Percentiles rank a stretch among this genome's conserved stretches.
Evolutionary conservation across 2,888 invertebrate species (phyloP).

Genomic region (Tinea pellionella): DNA sequence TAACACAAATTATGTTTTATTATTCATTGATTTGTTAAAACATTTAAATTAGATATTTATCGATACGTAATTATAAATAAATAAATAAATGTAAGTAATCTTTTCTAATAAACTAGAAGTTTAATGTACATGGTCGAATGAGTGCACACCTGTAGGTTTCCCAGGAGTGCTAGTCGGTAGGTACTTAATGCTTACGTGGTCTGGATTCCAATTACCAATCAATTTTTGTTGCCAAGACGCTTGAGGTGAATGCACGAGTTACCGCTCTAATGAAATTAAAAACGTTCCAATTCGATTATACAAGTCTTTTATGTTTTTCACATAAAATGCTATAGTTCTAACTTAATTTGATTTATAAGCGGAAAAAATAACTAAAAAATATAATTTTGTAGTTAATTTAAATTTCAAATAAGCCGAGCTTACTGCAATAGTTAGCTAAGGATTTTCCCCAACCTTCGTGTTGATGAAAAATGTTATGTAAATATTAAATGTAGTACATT

Average conservation of each 20-base stretch:
- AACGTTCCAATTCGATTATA: not conserved
- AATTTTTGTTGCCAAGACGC: conserved; percentile 11
- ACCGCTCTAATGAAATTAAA: conserved; percentile 3
- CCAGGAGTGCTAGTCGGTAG: conserved; percentile 1
- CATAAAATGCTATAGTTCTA: not conserved
- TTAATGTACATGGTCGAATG: not conserved
- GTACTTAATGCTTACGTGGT: conserved; percentile 12
- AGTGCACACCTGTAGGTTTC: not conserved
- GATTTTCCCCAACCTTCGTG: not conserved
- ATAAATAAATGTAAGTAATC: too few relatives aligned
- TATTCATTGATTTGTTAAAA: too few relatives aligned
- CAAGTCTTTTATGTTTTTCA: not conserved
- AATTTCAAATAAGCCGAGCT: not conserved
- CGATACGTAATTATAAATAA: too few relatives aligned
- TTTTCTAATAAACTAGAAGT: not conserved
- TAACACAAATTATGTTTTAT: too few relatives aligned
- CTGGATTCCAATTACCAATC: conserved; percentile 9
- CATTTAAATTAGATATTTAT: too few relatives aligned
- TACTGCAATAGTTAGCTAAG: not conserved
- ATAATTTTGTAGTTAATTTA: too few relatives aligned
- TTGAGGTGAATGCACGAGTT: conserved; percentile 9
- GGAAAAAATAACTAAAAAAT: too few relatives aligned
- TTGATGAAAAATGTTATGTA: not conserved
- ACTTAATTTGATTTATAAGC: too few relatives aligned
- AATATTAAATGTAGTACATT: not conserved